Evolutionary conservation across 2,113 vertebrate species (phyloP).

Genomic region (Panurus biarmicus): DNA sequence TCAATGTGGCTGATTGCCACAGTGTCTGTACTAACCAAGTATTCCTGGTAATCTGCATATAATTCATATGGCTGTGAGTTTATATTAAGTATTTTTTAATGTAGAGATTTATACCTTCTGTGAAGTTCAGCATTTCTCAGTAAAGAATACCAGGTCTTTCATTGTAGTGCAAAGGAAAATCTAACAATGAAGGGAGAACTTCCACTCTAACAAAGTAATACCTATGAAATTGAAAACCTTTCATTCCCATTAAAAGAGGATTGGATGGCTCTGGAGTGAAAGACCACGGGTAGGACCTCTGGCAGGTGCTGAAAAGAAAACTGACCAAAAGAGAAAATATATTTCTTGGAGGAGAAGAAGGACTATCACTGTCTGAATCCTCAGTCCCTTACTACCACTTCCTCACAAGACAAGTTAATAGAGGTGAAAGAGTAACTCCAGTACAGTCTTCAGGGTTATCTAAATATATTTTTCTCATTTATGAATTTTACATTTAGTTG

Average conservation of each 20-base stretch:
- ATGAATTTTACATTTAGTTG: background rate
- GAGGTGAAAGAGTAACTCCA: background rate
- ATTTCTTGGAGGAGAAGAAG: background rate
- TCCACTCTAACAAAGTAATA: background rate
- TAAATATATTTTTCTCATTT: background rate
- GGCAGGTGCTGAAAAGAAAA: background rate
- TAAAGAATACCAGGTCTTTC: background rate
- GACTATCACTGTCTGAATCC: background rate
- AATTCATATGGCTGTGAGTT: background rate
- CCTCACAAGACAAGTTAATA: background rate
- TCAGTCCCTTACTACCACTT: background rate
- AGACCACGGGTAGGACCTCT: rapidly evolving
- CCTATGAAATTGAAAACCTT: background rate
- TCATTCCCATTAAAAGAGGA: background rate
- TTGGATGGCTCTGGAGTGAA: background rate
- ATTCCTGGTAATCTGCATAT: background rate
- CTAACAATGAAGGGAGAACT: background rate
- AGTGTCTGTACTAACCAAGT: background rate
- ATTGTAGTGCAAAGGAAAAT: background rate
- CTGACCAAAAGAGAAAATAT: background rate
- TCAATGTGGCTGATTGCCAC: background rate
- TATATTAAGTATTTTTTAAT: background rate
- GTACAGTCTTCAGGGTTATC: background rate
- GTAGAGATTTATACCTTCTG: background rate
- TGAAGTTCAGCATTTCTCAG: background rate